These are phyloP conservation scores for Caradrina clavipalpis DNA, from an alignment of 2,888 invertebrate genomes.

Conservation along the genomic window DNA sequence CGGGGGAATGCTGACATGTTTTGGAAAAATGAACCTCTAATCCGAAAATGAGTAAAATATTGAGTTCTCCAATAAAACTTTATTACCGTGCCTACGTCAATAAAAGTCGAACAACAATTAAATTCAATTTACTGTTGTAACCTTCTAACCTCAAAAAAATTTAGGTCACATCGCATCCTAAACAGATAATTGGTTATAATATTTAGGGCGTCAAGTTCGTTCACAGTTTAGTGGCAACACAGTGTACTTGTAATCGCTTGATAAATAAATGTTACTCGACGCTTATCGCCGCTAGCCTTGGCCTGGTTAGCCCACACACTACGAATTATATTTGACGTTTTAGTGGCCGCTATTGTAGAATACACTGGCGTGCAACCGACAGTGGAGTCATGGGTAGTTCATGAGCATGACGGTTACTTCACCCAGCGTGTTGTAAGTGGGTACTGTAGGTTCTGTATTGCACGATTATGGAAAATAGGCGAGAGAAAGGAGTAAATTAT, in stretches of 20 bases:
- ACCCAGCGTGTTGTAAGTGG: neutral
- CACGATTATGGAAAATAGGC: neutral
- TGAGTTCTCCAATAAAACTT: neutral
- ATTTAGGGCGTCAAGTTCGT: slow-evolving; percentile 37
- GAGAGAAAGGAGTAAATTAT: neutral
- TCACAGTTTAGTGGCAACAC: slow-evolving; percentile 38
- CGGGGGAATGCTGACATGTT: too few species aligned
- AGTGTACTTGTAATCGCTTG: slow-evolving; percentile 53
- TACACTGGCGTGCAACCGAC: slow-evolving; percentile 21
- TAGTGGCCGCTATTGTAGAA: slow-evolving; percentile 30
- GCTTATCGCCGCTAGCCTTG: slow-evolving; percentile 63
- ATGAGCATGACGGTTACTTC: neutral
- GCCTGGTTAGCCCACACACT: slow-evolving; percentile 57
- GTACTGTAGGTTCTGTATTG: neutral
- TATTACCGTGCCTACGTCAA: neutral
- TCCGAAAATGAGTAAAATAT: neutral
- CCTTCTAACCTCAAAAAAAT: slow-evolving; percentile 5
- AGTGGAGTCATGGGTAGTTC: slow-evolving; percentile 4
- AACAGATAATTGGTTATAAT: slow-evolving; percentile 19
- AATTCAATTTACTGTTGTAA: neutral
- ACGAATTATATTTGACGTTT: slow-evolving; percentile 54
- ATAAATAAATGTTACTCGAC: slow-evolving; percentile 59
- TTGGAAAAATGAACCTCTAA: too few species aligned
- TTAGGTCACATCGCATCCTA: slow-evolving; percentile 14
- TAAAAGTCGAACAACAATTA: neutral